Percentiles rank a stretch among this genome's conserved stretches.
These are phyloP conservation scores for Dysidea cf. avara DNA, from an alignment of 37 sponge, comb jelly and placozoan species.

Conservation along the genomic window DNA sequence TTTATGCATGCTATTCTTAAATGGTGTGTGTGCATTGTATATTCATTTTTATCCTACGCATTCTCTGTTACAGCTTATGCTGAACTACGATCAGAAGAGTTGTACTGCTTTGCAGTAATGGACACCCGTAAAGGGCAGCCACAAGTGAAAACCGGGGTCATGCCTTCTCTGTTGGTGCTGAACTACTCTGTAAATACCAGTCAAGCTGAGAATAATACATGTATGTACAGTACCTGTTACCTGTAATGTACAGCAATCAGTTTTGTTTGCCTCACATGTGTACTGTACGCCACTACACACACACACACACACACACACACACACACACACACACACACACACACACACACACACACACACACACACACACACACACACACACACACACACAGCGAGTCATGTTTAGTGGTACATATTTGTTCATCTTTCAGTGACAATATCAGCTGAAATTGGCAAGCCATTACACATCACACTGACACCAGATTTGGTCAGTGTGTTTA, in stretches of 20 bases:
- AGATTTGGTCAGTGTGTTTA: too few relatives aligned
- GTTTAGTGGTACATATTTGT: too few relatives aligned
- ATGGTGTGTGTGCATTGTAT: too few relatives aligned
- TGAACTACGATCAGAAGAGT: too few relatives aligned
- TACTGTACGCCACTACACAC: background rate
- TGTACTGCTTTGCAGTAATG: background rate
- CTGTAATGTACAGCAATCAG: too few relatives aligned
- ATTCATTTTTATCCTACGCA: too few relatives aligned
- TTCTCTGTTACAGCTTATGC: too few relatives aligned
- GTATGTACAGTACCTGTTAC: too few relatives aligned
- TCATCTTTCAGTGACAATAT: too few relatives aligned
- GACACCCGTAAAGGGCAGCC: slow-evolving; percentile 38
- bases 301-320: slow-evolving; percentile 3
- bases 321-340: slow-evolving; percentile 7
- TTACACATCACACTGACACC: too few relatives aligned
- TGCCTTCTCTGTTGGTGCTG: slow-evolving; percentile 26
- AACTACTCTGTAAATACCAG: background rate
- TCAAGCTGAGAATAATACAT: background rate
- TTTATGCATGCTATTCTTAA: too few relatives aligned
- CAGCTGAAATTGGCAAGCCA: too few relatives aligned
- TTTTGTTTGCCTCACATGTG: background rate
- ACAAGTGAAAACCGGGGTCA: slow-evolving; percentile 12
- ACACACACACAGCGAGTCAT: slow-evolving; percentile 14
- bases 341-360: background rate
- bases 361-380: slow-evolving; percentile 15